Evolutionary conservation across 1,140 invertebrate genomes (phyloP), one percentile per base, ranked within the genome.

Genomic region (Zaprionus lachaisei): DNA sequence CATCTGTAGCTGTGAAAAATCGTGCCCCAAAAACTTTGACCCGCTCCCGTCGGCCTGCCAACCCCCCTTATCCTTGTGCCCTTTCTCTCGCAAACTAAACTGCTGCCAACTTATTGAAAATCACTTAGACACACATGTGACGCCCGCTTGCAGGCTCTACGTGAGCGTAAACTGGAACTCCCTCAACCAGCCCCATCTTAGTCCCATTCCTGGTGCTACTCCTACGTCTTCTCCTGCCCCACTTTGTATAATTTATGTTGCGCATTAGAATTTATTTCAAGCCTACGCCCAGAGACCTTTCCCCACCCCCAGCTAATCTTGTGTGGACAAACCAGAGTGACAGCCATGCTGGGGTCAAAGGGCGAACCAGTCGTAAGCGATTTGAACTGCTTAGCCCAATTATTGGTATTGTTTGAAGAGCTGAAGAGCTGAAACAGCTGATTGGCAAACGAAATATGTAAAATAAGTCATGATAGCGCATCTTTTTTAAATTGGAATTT

Each of bases 81-180:
- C 24, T 11, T 26, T 26, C 26, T 11, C 41, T 12, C 1, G 3
- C 28, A n/a, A 26, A 31, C 55, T 55, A 58, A 41, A 71, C 61
- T 56, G 75, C 64, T 72, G 47, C 66, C 79, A 89, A 89, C 84
- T 89, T 89, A 89, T 89, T 89, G 84, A 89, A 89, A 89, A 89
- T 89, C 84, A 89, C 84, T 89, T 89, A 89, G 84, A 89, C 84
- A 89, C 84, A 89, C 84, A 89, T 89, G 84, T 89, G 84, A 90
- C 84, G 84, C 69, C 76, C 54, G 44, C 55, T 28, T 47, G 68
- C 64, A 64, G 34, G 65, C 69, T 56, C 77, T 87, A 84, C 84
- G 81, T 90, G 84, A 76, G 83, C 67, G 63, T 41, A 55, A 73
- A 70, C 74, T 73, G 81, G 58, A 63, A 67, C 73, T 31, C 12